Conservation (phyloP, 2,113 vertebrate species). For the Microcebus tavaratra region DNA sequence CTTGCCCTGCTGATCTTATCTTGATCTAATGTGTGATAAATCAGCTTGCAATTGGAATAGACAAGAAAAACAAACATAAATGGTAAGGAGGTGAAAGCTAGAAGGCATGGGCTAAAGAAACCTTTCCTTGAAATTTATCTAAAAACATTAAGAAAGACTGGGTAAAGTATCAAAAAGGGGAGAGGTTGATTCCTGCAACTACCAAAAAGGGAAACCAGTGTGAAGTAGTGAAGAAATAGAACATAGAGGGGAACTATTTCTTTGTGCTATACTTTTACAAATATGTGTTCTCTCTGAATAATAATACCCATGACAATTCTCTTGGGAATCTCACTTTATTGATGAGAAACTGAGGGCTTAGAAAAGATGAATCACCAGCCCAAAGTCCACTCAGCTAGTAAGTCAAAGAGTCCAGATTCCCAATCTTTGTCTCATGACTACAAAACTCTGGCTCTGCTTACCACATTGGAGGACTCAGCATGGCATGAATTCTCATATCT, state of each 20-base stretch:
- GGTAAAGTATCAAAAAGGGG: neutral
- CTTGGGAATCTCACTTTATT: neutral
- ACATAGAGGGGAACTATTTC: neutral
- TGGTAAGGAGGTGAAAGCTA: neutral
- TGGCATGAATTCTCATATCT: neutral
- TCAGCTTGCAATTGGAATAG: neutral
- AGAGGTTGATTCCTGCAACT: neutral
- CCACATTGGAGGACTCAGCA: neutral
- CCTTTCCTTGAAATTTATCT: neutral
- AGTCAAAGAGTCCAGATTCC: neutral
- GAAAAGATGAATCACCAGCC: neutral
- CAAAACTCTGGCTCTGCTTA: neutral
- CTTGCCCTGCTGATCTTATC: neutral
- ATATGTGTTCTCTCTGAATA: neutral
- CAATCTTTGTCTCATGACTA: neutral
- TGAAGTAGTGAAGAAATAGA: neutral
- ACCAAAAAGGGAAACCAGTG: neutral
- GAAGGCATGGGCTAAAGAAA: neutral
- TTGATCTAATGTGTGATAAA: neutral
- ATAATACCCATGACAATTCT: neutral
- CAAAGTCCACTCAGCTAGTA: neutral
- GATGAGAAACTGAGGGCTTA: neutral
- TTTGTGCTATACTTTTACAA: neutral
- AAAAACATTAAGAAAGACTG: neutral
- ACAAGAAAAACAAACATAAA: neutral